Conservation (phyloP, 2,113 vertebrate genomes). For the Ceyx cyanopectus region DNA sequence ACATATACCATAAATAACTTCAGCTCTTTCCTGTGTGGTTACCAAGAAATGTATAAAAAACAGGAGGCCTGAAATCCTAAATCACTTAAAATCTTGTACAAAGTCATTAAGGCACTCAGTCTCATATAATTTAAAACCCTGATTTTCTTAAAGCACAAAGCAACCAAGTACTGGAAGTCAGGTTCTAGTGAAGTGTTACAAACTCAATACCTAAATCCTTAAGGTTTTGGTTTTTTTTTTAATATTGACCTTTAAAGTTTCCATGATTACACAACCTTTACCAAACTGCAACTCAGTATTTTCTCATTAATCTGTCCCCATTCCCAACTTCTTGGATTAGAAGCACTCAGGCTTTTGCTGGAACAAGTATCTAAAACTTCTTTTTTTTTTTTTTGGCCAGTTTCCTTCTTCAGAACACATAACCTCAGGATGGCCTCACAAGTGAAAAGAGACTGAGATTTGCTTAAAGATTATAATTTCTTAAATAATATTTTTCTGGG, state of each 20-base stretch:
- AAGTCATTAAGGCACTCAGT: neutral
- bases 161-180: neutral
- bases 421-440: neutral
- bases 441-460: neutral
- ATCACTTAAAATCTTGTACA: neutral
- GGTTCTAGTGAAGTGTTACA: neutral
- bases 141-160: neutral
- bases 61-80: neutral
- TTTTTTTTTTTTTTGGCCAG: neutral
- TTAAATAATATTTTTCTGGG: neutral
- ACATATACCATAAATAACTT: neutral
- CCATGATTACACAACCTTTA: neutral
- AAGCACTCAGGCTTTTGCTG: neutral
- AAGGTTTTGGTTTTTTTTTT: neutral
- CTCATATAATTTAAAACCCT: neutral
- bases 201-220: neutral
- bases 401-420: neutral
- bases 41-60: neutral
- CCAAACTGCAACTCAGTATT: neutral
- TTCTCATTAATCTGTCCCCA: neutral
- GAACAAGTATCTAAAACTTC: neutral
- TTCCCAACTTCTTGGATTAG: neutral
- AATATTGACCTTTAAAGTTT: neutral
- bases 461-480: neutral
- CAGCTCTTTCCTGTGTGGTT: neutral